Evolutionary conservation across 2,888 invertebrate species (phyloP).

Genomic region (Polietes domitor): DNA sequence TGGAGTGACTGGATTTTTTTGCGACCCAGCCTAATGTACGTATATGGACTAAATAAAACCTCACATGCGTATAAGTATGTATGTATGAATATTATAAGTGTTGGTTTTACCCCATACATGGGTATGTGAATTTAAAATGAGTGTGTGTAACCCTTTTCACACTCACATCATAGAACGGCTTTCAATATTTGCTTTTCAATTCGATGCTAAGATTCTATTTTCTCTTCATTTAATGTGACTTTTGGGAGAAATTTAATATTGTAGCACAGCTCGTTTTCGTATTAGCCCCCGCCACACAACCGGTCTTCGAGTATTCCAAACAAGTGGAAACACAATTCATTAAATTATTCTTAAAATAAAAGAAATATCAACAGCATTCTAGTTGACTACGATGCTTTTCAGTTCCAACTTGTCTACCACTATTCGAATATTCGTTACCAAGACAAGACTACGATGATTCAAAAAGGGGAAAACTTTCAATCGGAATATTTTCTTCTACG

Average conservation of each 20-base stretch:
- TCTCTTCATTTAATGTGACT: conserved; percentile 40
- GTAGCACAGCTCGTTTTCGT: not conserved
- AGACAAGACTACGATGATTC: too few species aligned
- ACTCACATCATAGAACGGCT: not conserved
- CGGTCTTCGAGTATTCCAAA: not conserved
- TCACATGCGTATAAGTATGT: too few species aligned
- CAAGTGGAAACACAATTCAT: conserved; percentile 1
- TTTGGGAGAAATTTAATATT: conserved; percentile 47
- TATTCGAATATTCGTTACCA: not conserved
- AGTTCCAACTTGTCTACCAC: not conserved
- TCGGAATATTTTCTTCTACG: not conserved
- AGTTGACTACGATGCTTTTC: not conserved
- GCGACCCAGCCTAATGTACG: too few species aligned
- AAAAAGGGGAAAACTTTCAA: not conserved
- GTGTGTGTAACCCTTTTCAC: not conserved
- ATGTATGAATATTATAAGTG: too few species aligned
- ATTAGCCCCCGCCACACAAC: not conserved
- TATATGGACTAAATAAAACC: too few species aligned
- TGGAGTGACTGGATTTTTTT: too few species aligned
- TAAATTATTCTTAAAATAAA: not conserved
- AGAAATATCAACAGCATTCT: not conserved
- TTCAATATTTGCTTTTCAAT: not conserved
- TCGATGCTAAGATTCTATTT: conserved; percentile 15
- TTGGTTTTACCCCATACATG: not conserved
- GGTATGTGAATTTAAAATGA: not conserved